Conservation (phyloP, 2,113 vertebrate genomes). For the Actinemys pallida region DNA sequence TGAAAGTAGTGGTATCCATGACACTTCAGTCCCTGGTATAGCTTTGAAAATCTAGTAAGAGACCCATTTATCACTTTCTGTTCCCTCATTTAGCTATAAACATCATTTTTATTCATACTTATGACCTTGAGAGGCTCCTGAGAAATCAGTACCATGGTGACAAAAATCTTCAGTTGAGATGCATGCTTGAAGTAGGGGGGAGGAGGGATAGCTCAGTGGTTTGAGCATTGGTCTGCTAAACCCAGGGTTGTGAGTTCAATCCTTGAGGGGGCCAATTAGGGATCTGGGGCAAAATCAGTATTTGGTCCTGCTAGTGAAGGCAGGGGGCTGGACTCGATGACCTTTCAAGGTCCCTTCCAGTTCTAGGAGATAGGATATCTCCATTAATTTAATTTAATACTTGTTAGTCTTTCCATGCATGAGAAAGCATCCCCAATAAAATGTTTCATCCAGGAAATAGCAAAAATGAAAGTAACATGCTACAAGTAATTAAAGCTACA, state of each 20-base stretch:
- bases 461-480: neutral
- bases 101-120: neutral
- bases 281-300: no score
- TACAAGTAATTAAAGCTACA: neutral
- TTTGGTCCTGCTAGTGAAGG: no score
- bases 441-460: neutral
- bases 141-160: neutral
- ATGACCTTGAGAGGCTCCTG: slow-evolving; percentile 10
- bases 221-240: no score
- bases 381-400: neutral
- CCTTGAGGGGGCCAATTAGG: no score
- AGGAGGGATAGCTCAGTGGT: no score
- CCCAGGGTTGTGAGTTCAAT: no score
- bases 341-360: no score
- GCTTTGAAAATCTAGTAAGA: neutral
- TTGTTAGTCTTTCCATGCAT: neutral
- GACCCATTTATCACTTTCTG: neutral
- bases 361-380: no score
- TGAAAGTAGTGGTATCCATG: neutral
- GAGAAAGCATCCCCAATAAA: neutral
- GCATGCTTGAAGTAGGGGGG: neutral
- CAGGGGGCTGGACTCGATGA: no score
- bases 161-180: neutral
- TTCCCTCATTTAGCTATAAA: neutral
- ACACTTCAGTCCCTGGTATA: slow-evolving; percentile 26